A percentile compares a stretch with the other conserved stretches of the same genome.
Conservation (phyloP, 37 sponge, comb jelly and placozoan genomes). For the Oscarella lobularis region DNA sequence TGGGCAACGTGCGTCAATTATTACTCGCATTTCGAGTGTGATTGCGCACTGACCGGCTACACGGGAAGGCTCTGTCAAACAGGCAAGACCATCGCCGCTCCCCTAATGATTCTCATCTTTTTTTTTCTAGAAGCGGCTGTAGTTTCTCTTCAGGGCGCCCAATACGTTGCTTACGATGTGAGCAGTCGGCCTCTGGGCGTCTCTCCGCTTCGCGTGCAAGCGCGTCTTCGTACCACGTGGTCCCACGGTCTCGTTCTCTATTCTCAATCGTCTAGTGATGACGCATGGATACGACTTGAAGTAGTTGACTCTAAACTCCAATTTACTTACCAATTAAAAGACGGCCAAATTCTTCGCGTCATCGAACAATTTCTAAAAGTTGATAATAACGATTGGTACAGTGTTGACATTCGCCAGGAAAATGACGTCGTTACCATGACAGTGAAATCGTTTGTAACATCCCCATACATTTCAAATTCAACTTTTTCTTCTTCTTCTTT, state of each 20-base stretch:
- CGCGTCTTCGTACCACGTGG: neutral
- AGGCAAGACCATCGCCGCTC: neutral
- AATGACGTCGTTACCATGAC: neutral
- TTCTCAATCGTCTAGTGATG: neutral
- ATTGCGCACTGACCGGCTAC: neutral
- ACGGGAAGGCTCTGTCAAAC: neutral
- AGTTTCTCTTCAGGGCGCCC: neutral
- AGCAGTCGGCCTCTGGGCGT: neutral
- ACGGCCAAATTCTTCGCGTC: too few species aligned
- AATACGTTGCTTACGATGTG: neutral
- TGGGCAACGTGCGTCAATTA: neutral
- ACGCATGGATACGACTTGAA: neutral
- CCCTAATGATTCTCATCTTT: neutral
- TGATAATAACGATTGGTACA: neutral
- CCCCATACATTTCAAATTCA: neutral
- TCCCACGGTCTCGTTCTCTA: neutral
- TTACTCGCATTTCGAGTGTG: neutral
- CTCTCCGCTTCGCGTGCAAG: neutral
- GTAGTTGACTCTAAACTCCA: neutral
- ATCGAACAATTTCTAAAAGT: too few species aligned
- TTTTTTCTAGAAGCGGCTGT: neutral
- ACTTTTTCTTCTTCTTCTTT: too few species aligned
- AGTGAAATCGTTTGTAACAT: neutral
- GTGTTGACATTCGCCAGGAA: neutral
- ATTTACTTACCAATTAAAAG: neutral